These are phyloP conservation scores for Eremobia ochroleuca DNA, from an alignment of 2,888 invertebrate genomes.

Conservation along the genomic window DNA sequence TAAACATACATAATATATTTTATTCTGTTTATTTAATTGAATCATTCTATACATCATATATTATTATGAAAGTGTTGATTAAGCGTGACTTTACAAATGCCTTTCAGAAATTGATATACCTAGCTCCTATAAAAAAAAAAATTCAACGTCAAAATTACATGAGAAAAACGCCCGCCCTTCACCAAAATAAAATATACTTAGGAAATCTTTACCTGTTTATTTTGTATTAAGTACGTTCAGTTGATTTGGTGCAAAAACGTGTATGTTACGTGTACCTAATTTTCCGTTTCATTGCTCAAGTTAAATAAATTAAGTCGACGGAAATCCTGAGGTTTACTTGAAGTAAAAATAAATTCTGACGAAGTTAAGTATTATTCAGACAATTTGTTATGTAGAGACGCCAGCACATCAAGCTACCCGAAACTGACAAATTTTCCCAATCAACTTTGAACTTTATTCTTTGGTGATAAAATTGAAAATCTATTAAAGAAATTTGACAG, in stretches of 20 bases:
- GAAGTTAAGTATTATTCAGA: conserved; percentile 25
- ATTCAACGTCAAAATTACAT: background rate
- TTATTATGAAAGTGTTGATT: background rate
- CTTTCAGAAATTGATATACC: background rate
- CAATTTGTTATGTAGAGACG: conserved; percentile 21
- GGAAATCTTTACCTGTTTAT: conserved; percentile 23
- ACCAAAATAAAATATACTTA: background rate
- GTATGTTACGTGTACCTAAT: conserved; percentile 32
- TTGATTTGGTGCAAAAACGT: conserved; percentile 22
- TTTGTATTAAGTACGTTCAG: conserved; percentile 16
- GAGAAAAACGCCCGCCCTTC: background rate
- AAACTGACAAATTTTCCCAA: no score
- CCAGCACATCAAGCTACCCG: no score
- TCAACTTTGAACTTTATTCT: no score
- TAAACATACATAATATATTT: no score
- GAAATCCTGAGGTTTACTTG: conserved; percentile 33
- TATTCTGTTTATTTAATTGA: no score
- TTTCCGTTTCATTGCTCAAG: conserved; percentile 44
- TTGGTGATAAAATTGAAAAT: no score
- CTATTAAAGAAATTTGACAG: no score
- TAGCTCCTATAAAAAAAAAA: background rate
- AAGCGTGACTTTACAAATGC: background rate
- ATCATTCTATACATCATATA: no score
- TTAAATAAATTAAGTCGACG: conserved; percentile 44
- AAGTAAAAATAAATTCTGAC: conserved; percentile 33